These are phyloP conservation scores for Thereva unica DNA, from an alignment of 2,888 invertebrate species.

Conservation along the genomic window DNA sequence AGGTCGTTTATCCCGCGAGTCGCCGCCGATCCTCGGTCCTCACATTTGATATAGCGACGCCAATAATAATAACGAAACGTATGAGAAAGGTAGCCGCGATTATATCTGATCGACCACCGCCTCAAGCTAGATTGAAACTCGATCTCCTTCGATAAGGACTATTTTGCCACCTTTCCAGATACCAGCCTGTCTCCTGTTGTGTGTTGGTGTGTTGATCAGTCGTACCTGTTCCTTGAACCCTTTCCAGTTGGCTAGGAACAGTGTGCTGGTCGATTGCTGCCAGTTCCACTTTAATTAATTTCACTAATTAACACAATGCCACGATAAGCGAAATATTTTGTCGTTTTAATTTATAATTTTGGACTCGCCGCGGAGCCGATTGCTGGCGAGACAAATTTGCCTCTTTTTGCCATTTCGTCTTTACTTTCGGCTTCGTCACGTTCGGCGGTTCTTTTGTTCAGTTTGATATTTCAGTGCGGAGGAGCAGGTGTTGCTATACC, in stretches of 20 bases:
- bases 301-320: constrained; percentile 35
- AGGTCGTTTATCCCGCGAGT: constrained; percentile 28
- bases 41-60: constrained; percentile 27
- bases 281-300: constrained; percentile 26
- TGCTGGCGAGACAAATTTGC: background rate
- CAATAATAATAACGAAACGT: constrained; percentile 31
- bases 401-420: constrained; percentile 11
- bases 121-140: constrained; percentile 27
- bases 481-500: constrained; percentile 20
- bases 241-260: no score
- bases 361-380: constrained; percentile 17
- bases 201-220: no score
- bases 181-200: no score
- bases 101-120: constrained; percentile 10
- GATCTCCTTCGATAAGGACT: constrained; percentile 27
- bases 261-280: no score
- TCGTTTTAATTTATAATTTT: constrained; percentile 33
- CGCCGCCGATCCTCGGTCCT: background rate
- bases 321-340: constrained; percentile 32
- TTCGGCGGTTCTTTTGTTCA: constrained; percentile 1
- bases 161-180: constrained; percentile 35
- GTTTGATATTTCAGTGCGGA: constrained; percentile 1
- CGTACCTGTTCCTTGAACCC: no score
- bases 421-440: constrained; percentile 21
- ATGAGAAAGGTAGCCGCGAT: constrained; percentile 20